phyloP scores from a whole-genome alignment of 2,797 vertebrate species.

The Micromesistius poutassou region DNA sequence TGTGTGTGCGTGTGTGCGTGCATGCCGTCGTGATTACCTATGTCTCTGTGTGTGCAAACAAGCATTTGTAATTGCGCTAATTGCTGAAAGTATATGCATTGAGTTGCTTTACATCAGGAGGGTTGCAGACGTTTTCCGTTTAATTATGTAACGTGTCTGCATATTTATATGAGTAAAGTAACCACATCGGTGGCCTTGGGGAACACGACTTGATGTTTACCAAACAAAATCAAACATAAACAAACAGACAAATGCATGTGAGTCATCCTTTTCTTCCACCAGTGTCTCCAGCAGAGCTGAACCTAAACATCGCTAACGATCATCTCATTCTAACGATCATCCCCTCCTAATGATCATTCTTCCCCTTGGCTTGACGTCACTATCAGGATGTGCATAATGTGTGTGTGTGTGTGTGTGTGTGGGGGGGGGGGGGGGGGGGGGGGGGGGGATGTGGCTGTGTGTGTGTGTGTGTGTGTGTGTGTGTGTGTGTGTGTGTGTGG shows the following conservation, averaged over 20 bases:
- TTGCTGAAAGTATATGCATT: neutral
- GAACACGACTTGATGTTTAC: neutral
- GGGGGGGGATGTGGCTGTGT: neutral
- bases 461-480: slow-evolving; percentile 3
- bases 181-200: neutral
- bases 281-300: neutral
- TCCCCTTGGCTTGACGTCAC: neutral
- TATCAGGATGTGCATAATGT: neutral
- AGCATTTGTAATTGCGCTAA: slow-evolving; percentile 8
- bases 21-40: slow-evolving; percentile 18
- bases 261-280: neutral
- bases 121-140: neutral
- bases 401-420: slow-evolving; percentile 1
- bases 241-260: neutral
- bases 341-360: neutral
- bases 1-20: slow-evolving; percentile 10
- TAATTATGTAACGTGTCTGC: neutral
- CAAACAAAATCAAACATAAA: neutral
- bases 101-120: neutral
- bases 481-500: slow-evolving; percentile 26
- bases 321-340: no score
- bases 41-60: slow-evolving; percentile 10
- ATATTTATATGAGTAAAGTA: neutral
- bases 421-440: no score
- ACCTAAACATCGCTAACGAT: neutral